A percentile compares a stretch with the other conserved stretches of the same genome.
Conservation (phyloP, 2,888 invertebrate species). For the Dastarcus helophoroides region DNA sequence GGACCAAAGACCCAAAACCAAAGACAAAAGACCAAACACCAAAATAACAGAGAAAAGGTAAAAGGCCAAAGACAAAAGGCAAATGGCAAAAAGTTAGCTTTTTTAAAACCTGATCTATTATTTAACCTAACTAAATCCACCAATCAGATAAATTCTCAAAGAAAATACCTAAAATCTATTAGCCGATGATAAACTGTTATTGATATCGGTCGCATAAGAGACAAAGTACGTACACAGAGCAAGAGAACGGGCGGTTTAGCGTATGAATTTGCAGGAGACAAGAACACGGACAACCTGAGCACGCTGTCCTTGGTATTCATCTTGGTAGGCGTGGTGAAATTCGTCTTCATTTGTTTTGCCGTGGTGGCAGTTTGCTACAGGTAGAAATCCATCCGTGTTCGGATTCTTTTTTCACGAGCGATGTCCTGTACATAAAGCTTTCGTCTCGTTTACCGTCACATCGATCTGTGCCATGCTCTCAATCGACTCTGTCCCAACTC, state of each 20-base stretch:
- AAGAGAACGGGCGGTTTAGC: conserved; percentile 17
- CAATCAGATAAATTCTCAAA: too few species aligned
- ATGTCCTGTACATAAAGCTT: conserved; percentile 37
- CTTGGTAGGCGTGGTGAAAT: conserved; percentile 83
- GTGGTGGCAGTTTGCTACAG: conserved; percentile 93
- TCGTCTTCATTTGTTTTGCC: conserved; percentile 93
- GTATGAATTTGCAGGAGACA: conserved; percentile 50
- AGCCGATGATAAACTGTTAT: too few species aligned
- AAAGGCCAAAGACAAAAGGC: too few species aligned
- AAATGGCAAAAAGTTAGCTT: too few species aligned
- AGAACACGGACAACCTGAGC: conserved; percentile 73
- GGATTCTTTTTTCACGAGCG: conserved; percentile 15
- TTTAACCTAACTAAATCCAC: too few species aligned
- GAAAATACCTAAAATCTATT: too few species aligned
- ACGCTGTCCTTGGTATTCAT: conserved; percentile 85
- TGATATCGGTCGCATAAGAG: conserved; percentile 5
- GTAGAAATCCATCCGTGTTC: conserved; percentile 40
- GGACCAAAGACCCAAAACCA: too few species aligned
- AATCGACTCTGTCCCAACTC: conserved; percentile 14
- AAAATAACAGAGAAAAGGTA: too few species aligned
- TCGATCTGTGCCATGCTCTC: conserved; percentile 10
- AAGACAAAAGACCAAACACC: too few species aligned
- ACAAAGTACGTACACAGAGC: conserved; percentile 11
- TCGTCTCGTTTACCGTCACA: conserved; percentile 12
- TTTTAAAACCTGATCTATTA: too few species aligned